Evolutionary conservation across 2,797 vertebrate species (phyloP).

Genomic region (Diceros bicornis): DNA sequence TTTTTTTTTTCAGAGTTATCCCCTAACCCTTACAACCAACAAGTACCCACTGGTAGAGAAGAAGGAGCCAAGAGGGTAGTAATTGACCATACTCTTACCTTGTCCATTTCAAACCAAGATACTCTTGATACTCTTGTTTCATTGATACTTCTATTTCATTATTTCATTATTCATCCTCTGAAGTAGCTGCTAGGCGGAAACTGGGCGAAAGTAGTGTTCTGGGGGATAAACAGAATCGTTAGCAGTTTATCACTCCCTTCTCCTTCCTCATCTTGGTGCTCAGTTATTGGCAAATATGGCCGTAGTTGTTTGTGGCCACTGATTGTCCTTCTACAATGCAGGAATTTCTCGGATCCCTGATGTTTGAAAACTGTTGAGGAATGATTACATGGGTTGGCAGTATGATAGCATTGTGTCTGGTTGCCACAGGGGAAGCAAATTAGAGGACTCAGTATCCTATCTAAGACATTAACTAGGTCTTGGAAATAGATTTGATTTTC

Average conservation of each 20-base stretch:
- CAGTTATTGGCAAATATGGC: background rate
- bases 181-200: background rate
- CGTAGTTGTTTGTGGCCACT: rapidly evolving
- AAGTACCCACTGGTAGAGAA: background rate
- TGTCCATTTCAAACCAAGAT: background rate
- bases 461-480: background rate
- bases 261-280: background rate
- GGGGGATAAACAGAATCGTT: background rate
- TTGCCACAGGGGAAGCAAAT: background rate
- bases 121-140: background rate
- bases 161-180: background rate
- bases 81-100: background rate
- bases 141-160: background rate
- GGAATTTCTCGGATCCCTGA: background rate
- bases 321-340: background rate
- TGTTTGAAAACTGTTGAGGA: background rate
- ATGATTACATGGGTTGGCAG: background rate
- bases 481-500: background rate
- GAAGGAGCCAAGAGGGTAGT: too few relatives aligned
- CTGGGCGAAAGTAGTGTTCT: background rate
- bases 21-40: background rate
- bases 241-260: background rate
- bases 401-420: background rate
- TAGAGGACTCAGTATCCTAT: background rate
- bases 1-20: background rate